Conservation (phyloP, 2,888 invertebrate species). For the Rhagophthalmus giganteus region DNA sequence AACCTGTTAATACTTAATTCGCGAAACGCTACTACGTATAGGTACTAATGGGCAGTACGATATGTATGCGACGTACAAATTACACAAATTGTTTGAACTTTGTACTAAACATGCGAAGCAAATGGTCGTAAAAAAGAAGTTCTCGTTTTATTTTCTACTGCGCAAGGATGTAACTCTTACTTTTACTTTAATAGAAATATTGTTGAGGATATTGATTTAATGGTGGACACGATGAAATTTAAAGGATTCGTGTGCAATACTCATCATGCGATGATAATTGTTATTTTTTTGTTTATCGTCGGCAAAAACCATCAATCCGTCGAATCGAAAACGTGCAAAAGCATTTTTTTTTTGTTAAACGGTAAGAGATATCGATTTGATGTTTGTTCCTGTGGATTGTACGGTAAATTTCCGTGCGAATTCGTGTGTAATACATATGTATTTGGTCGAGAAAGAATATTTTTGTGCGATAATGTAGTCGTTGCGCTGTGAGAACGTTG, state of each 20-base stretch:
- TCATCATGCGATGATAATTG: constrained; percentile 17
- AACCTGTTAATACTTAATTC: no score
- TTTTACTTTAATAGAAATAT: constrained; percentile 27
- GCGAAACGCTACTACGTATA: no score
- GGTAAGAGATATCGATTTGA: constrained; percentile 40
- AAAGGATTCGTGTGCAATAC: constrained; percentile 35
- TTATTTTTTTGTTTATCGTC: constrained; percentile 12
- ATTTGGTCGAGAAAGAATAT: constrained; percentile 35
- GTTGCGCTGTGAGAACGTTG: constrained; percentile 38
- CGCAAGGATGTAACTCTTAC: constrained; percentile 24
- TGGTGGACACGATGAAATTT: constrained; percentile 38
- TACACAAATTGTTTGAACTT: not conserved
- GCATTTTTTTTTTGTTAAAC: constrained; percentile 28
- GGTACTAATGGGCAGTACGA: no score
- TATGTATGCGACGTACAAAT: not conserved
- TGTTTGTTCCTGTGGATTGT: constrained; percentile 44
- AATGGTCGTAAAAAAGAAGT: not conserved
- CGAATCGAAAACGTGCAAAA: constrained; percentile 13
- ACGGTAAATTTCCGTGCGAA: constrained; percentile 53
- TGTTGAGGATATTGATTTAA: constrained; percentile 39
- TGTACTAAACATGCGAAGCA: not conserved
- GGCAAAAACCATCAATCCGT: constrained; percentile 25
- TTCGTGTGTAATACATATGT: constrained; percentile 50
- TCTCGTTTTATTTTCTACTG: constrained; percentile 25
- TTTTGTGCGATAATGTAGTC: constrained; percentile 40